Evolutionary conservation across 2,888 invertebrate species (phyloP).

Genomic region (Nymphalis polychloros): DNA sequence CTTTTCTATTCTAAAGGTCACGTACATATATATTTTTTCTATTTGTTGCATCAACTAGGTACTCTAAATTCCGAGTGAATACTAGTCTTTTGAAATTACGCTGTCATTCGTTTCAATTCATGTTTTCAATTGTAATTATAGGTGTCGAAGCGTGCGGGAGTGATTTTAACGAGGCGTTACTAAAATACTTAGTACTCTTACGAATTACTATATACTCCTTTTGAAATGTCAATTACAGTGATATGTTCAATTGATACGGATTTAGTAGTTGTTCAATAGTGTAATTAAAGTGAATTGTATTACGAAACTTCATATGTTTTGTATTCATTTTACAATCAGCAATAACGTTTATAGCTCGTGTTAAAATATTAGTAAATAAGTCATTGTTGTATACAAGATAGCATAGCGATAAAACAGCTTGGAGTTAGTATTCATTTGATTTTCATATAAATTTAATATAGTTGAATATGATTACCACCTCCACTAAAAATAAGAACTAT

Average conservation of each 20-base stretch:
- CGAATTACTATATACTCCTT: neutral
- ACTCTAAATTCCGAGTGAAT: slow-evolving; percentile 15
- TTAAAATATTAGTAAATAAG: no score
- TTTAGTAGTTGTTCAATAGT: no score
- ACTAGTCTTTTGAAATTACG: slow-evolving; percentile 9
- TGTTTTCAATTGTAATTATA: slow-evolving; percentile 18
- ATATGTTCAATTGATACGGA: slow-evolving; percentile 6
- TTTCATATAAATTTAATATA: no score
- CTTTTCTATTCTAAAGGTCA: slow-evolving; percentile 53
- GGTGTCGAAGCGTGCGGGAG: slow-evolving; percentile 14
- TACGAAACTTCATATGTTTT: no score
- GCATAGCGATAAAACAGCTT: no score
- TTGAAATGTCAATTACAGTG: slow-evolving; percentile 10
- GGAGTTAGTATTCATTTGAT: no score
- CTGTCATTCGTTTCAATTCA: neutral
- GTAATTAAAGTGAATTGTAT: neutral
- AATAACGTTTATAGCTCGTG: no score
- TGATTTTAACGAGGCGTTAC: slow-evolving; percentile 16
- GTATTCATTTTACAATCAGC: no score
- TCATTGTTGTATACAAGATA: no score
- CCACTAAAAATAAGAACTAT: no score
- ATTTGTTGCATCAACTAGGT: slow-evolving; percentile 31
- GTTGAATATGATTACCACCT: no score
- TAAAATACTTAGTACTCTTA: neutral
- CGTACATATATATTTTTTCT: slow-evolving; percentile 28